A percentile compares a stretch with the other conserved stretches of the same genome.
These are phyloP conservation scores for Corella eumyota DNA, from an alignment of 23 tunicate genomes.

Conservation along the genomic window DNA sequence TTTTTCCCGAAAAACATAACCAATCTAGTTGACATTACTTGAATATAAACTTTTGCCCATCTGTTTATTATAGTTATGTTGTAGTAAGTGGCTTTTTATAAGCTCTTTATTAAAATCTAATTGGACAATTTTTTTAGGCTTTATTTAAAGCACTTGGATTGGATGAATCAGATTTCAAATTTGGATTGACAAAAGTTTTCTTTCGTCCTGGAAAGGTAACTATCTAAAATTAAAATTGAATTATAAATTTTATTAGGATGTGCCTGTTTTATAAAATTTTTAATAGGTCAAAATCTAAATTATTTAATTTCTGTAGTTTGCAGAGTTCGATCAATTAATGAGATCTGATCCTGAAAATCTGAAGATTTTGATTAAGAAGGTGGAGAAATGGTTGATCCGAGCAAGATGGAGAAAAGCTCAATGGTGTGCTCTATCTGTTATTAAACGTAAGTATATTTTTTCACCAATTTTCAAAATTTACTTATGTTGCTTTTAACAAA, in stretches of 20 bases:
- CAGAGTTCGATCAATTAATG: constrained; percentile 98
- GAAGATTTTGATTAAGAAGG: constrained; percentile 71
- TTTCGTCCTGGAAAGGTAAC: constrained; percentile 96
- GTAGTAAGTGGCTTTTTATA: too few relatives aligned
- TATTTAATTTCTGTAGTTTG: constrained; percentile 42
- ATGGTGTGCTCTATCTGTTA: constrained; percentile 56
- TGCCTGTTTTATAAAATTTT: background rate
- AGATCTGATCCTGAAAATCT: constrained; percentile 84
- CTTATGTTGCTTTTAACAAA: background rate
- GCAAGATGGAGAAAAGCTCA: constrained; percentile 95
- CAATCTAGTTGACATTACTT: background rate
- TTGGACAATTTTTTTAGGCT: constrained; percentile 73
- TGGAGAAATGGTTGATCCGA: constrained; percentile 90
- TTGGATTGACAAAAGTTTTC: constrained; percentile 81
- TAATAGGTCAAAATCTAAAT: background rate
- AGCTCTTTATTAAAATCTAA: too few relatives aligned
- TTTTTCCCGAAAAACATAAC: background rate
- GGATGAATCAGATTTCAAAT: constrained; percentile 76
- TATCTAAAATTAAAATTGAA: background rate
- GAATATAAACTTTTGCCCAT: background rate
- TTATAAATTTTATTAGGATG: too few relatives aligned
- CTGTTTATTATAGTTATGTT: too few relatives aligned
- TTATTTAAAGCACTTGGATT: constrained; percentile 94
- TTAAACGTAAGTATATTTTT: constrained; percentile 46
- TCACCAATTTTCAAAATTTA: background rate